Percentiles rank a stretch among this genome's conserved stretches.
Conservation (phyloP, 2,797 vertebrate species). For the Poeciliopsis paucimaculata region DNA sequence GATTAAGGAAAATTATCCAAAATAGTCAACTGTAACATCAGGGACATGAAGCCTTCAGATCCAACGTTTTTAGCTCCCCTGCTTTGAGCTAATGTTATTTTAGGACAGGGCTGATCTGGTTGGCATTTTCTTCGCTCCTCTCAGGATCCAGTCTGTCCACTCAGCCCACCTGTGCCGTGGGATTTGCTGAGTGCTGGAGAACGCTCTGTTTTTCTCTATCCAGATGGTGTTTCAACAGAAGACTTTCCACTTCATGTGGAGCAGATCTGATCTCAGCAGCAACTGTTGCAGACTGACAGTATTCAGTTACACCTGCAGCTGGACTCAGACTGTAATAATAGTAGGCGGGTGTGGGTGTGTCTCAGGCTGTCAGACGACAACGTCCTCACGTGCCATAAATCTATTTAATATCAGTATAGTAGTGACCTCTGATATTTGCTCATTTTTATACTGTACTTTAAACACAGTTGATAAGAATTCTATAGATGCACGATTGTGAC, state of each 20-base stretch:
- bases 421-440: not conserved
- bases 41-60: slow-evolving; percentile 6
- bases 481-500: not conserved
- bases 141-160: slow-evolving; percentile 49
- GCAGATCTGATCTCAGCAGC: slow-evolving; percentile 12
- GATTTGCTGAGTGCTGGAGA: slow-evolving; percentile 32
- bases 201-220: slow-evolving; percentile 22
- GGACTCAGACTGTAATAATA: not conserved
- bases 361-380: not conserved
- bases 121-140: slow-evolving; percentile 13
- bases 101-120: slow-evolving; percentile 8
- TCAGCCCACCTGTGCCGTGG: slow-evolving; percentile 43
- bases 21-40: not conserved
- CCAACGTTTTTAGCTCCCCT: not conserved
- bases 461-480: not conserved
- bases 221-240: slow-evolving; percentile 34
- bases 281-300: slow-evolving; percentile 24
- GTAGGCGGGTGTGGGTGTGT: not conserved
- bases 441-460: not conserved
- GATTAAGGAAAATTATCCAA: not conserved
- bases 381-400: not conserved
- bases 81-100: slow-evolving; percentile 24
- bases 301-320: slow-evolving; percentile 10
- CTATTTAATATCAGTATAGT: not conserved
- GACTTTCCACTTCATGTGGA: slow-evolving; percentile 10